These are phyloP conservation scores for Ommatoiulus sabulosus DNA, from an alignment of 2,888 invertebrate genomes.

Conservation along the genomic window DNA sequence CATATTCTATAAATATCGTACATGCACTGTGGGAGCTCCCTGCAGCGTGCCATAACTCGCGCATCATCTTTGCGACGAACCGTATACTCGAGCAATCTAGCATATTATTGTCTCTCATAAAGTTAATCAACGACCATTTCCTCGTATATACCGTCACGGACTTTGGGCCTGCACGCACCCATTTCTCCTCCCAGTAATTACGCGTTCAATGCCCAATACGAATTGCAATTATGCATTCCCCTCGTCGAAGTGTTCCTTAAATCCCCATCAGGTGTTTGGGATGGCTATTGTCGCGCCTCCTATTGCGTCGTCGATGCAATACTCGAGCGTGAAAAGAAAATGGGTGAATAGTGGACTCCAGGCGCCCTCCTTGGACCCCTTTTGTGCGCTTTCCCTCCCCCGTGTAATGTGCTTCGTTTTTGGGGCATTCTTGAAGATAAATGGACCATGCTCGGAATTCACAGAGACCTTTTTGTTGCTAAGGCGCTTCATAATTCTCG, in stretches of 20 bases:
- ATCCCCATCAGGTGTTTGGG: conserved; percentile 24
- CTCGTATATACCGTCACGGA: background rate
- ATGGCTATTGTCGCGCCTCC: background rate
- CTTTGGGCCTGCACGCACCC: background rate
- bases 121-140: background rate
- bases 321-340: conserved; percentile 8
- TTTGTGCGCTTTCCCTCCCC: conserved; percentile 17
- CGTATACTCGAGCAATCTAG: background rate
- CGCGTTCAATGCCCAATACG: background rate
- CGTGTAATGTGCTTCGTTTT: conserved; percentile 16
- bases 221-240: conserved; percentile 9
- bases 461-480: conserved; percentile 29
- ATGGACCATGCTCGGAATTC: conserved; percentile 4
- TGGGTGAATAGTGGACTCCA: conserved; percentile 16
- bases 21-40: too few species aligned
- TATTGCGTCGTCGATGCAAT: background rate
- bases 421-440: conserved; percentile 22
- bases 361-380: background rate
- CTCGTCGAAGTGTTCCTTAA: background rate
- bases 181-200: background rate
- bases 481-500: conserved; percentile 27
- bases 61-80: background rate
- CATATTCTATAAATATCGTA: too few species aligned
- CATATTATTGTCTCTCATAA: background rate
- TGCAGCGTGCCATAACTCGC: background rate